phyloP scores from a whole-genome alignment of 2,113 vertebrate species.

The Sinocyclocheilus grahami region DNA sequence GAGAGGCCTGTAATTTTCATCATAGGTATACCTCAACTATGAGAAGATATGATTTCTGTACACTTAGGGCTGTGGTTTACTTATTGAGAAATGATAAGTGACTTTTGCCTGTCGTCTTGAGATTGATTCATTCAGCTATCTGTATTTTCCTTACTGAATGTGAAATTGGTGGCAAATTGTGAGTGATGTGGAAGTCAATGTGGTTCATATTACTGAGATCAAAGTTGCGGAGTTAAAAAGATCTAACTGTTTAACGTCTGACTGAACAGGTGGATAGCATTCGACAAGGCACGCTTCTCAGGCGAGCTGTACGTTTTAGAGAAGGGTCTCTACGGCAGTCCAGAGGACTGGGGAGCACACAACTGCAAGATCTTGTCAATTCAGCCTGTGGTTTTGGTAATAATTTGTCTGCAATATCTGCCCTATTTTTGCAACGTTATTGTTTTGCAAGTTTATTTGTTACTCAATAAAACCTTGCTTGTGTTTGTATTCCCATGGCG shows the following conservation, averaged over 20 bases:
- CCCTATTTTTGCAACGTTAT: neutral
- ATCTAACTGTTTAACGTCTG: slow-evolving; percentile 6
- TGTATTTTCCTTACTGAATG: neutral
- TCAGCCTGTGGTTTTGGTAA: slow-evolving; percentile 89
- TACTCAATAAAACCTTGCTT: neutral
- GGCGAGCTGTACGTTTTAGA: slow-evolving; percentile 90
- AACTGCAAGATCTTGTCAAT: slow-evolving; percentile 86
- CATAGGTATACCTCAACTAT: too few relatives aligned
- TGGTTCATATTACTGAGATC: neutral
- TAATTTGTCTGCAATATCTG: neutral
- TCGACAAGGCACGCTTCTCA: slow-evolving; percentile 88
- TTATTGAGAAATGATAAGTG: neutral
- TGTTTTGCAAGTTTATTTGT: neutral
- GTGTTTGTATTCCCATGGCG: neutral
- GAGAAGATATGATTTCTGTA: neutral
- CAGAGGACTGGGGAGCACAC: slow-evolving; percentile 87
- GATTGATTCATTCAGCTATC: neutral
- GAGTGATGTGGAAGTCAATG: neutral
- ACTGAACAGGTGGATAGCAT: slow-evolving; percentile 87
- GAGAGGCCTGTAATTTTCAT: too few relatives aligned
- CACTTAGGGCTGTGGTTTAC: neutral
- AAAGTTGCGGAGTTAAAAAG: neutral
- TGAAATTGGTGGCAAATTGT: neutral
- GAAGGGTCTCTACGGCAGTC: slow-evolving; percentile 86
- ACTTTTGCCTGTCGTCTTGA: neutral